Base-by-base conservation (phyloP, 2,113 vertebrate genomes). In the Tachysurus fulvidraco region DNA sequence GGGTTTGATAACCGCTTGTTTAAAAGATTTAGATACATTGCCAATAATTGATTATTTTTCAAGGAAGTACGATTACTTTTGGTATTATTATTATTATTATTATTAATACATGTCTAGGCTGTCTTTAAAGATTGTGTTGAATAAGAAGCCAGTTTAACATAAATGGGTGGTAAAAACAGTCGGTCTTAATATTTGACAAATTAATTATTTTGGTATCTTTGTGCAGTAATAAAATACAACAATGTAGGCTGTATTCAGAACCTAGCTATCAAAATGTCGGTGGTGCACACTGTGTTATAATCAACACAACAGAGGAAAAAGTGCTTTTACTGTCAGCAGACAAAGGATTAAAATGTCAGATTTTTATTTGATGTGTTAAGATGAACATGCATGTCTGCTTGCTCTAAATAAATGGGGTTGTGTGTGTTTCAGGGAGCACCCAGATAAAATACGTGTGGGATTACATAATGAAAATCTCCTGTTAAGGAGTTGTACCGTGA, bases 401-500 rank as follows among this genome's bases (percentile, higher is more conserved):
- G 55, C 12, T 57, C 5, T 54, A 65, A 17, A 69, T 36, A 62
- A 44, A 64, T 74, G 14, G 44, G 14, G 30, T 83, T 73, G 5
- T 86, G 4, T 86, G 28, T 86, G 46, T 44, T 77, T 83, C 89
- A 99, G 98, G 88, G 96, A 98, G 85, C 95, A 97, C 85, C 85
- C 95, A 19, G 94, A 92, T 91, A 95, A 94, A 77, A 93, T 93
- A n/a, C 95, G 95, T 0, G 95, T 97, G 17, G 97, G 97, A 74
- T 96, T 99, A 74, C 94, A 96, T 92, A 97, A 95, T 88, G 95
- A 95, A 74, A 99, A 99, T 85, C 92, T 99, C 19, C 89, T 99
- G 19, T 94, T 99, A 23, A 94, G 98, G 91, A 97, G 98, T 90
- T 99, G 97, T 91, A 96, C 95, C 69, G 88, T 99, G 25, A 95